Evolutionary conservation across 2,888 invertebrate species (phyloP), one percentile per base, ranked within the genome.

Genomic region (Scaptomyza reducta): DNA sequence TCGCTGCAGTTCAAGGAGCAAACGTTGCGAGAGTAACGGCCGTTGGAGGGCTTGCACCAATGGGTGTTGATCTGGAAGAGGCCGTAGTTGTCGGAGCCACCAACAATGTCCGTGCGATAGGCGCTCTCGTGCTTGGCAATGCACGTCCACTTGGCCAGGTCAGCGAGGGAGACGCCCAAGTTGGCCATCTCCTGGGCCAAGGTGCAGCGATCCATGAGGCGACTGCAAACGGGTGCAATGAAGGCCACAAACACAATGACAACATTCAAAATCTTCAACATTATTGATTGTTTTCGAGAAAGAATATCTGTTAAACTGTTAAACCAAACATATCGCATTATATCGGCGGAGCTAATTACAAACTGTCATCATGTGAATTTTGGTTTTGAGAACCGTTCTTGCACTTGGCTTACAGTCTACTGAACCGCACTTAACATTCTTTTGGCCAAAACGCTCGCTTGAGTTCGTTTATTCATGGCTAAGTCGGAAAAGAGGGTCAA

Each of bases 41-140:
- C 38, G 7, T 38, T 50, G 14, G 14, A 14, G 22, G 50, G 50
- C 38, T 25, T 22, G n/a, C 50, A 50, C 50, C 50, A 50, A 25
- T 50, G 35, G 9, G 11, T 50, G 50, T 38, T 38, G 25, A 50
- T 50, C 50, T 50, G 50, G 14, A 50, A 50, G 38, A 50, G 38
- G 50, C 50, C 50, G 1, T 50, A 50, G 38, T 50, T 35, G 14
- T 38, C 22, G 14, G 50, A 50, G 50, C 50, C 50, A 11, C 42
- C 42, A 16, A 4, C 25, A 25, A 35, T 13, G 10, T 25, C 50
- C 4, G 50, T 50, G 25, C 50, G 50, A 25, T 25, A 50, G 25
- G 50, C 35, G 38, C 50, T 50, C 11, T 50, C 50, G 9, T 50
- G 50, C 25, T 13, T 11, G 50, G 50, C 50, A 13, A 50, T 38